Conservation (phyloP, 1,140 invertebrate genomes). For the Potamilus streckersoni region DNA sequence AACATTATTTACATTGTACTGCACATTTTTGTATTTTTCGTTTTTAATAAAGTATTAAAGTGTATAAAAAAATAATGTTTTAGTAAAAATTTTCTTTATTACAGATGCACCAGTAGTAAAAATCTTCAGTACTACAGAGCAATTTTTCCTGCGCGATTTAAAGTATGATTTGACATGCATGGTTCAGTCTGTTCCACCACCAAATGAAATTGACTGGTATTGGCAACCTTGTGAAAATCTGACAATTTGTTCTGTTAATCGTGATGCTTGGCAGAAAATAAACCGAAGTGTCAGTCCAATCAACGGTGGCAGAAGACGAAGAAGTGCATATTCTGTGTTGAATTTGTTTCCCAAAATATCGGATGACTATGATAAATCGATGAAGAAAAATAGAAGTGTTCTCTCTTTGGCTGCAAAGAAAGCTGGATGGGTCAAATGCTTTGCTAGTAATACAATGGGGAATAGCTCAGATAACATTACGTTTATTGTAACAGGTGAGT, state of each 20-base stretch:
- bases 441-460: conserved; percentile 14
- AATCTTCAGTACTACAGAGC: conserved; percentile 7
- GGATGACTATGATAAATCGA: background rate
- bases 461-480: background rate
- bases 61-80: background rate
- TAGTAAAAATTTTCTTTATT: conserved; percentile 4
- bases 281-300: background rate
- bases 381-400: conserved; percentile 12
- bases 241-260: conserved; percentile 1
- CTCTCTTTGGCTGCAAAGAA: conserved; percentile 13
- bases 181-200: conserved; percentile 13
- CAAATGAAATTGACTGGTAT: conserved; percentile 20
- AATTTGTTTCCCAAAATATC: conserved; percentile 11
- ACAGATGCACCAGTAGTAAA: conserved; percentile 19
- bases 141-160: conserved; percentile 12
- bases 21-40: too few species aligned
- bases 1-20: too few species aligned
- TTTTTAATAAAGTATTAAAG: background rate
- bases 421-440: conserved; percentile 19
- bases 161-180: conserved; percentile 17
- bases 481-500: conserved; percentile 26
- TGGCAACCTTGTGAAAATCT: conserved; percentile 17
- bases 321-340: background rate
- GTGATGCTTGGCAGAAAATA: conserved; percentile 16
- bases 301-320: too few species aligned